phyloP scores from a whole-genome alignment of 1,140 invertebrate species.

The Apis florea region DNA sequence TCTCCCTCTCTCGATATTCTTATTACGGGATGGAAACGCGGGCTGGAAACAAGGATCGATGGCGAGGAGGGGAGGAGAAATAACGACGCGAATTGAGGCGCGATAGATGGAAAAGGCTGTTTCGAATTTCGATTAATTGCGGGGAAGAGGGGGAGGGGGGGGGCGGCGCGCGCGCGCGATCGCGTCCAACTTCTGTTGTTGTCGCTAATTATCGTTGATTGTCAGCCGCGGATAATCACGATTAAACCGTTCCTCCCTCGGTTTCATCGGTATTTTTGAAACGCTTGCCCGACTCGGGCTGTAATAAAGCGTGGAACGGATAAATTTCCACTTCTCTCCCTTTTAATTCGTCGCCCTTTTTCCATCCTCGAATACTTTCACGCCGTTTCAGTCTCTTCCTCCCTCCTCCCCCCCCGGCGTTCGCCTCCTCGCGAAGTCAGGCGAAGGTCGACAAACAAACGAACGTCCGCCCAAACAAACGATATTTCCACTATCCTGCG shows the following conservation, averaged over 20 bases:
- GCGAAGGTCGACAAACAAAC: conserved; percentile 45
- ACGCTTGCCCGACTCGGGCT: background rate
- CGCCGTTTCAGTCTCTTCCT: too few species aligned
- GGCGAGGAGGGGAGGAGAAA: background rate
- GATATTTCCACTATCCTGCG: background rate
- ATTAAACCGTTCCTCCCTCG: background rate
- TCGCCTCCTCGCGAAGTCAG: too few species aligned
- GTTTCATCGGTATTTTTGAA: background rate
- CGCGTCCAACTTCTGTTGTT: conserved; percentile 33
- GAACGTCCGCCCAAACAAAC: conserved; percentile 12
- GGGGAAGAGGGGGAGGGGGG: too few species aligned
- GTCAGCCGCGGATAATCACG: conserved; percentile 19
- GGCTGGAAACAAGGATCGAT: background rate
- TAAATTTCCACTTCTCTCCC: conserved; percentile 1
- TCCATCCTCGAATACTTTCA: background rate
- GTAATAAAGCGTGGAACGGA: background rate
- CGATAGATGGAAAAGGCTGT: conserved; percentile 14
- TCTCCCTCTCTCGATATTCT: background rate
- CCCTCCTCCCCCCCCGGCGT: too few species aligned
- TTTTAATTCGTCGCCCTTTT: too few species aligned
- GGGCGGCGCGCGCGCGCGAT: too few species aligned
- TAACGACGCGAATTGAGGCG: background rate
- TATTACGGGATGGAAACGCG: background rate
- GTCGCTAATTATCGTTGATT: conserved; percentile 26
- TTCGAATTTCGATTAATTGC: conserved; percentile 39